Evolutionary conservation across 2,797 vertebrate genomes (phyloP).

Genomic region (Pseudochromis fuscus): DNA sequence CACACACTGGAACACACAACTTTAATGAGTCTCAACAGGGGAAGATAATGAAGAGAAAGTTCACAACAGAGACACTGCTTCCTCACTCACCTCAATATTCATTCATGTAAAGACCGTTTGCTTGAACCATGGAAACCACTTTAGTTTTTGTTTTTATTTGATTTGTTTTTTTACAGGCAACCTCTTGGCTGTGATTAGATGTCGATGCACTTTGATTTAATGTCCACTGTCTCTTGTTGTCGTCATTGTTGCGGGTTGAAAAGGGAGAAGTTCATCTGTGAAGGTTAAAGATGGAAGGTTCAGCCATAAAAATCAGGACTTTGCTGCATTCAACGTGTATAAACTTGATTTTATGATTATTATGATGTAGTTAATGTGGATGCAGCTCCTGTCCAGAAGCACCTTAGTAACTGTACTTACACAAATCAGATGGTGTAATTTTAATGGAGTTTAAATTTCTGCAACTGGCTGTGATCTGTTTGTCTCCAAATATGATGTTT

Average conservation of each 20-base stretch:
- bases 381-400: constrained; percentile 26
- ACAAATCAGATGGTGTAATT: not conserved
- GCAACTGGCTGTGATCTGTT: not conserved
- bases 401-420: constrained; percentile 19
- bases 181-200: constrained; percentile 53
- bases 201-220: constrained; percentile 76
- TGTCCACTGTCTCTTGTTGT: constrained; percentile 42
- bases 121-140: constrained; percentile 60
- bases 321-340: not conserved
- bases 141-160: constrained; percentile 27
- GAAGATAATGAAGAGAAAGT: not conserved
- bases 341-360: not conserved
- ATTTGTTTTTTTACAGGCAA: constrained; percentile 34
- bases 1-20: constrained; percentile 58
- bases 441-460: too few species aligned
- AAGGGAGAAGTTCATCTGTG: constrained; percentile 9
- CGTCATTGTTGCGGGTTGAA: constrained; percentile 16
- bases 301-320: constrained; percentile 21
- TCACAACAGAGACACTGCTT: constrained; percentile 14
- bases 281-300: constrained; percentile 20
- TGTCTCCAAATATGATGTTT: too few species aligned
- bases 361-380: not conserved
- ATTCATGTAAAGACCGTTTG: constrained; percentile 16
- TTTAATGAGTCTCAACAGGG: constrained; percentile 18
- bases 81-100: constrained; percentile 39